Evolutionary conservation across 2,888 invertebrate genomes (phyloP), one percentile per base, ranked within the genome.

Genomic region (Chydorus sphaericus): DNA sequence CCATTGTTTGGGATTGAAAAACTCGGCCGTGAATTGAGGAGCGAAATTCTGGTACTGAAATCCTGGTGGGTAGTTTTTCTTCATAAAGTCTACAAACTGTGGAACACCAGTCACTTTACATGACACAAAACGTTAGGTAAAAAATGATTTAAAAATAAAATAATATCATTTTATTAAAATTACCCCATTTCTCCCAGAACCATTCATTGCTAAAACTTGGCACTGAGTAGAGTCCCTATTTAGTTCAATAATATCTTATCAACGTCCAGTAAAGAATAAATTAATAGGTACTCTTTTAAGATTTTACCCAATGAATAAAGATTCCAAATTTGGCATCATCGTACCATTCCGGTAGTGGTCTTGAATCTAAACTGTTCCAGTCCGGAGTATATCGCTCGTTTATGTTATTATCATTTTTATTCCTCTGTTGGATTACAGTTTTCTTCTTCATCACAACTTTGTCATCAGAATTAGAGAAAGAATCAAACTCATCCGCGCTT

Each of bases 21-120:
- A 84, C 68, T 92, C 90, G 0, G 91, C 88, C 1, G 82, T 90
- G 64, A 96, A 94, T 66, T 85, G 79, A 23, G 77, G 77, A 0
- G 83, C 94, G 71, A 96, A 94, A 57, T 94, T 89, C 66, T 90
- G 90, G 70, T 97, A 97, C 0, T 85, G 81, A 65, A 89, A 92
- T 51, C 76, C 78, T 3, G 89, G 88, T 55, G 81, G 82, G 69
- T 87, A 94, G 65, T 88, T 88, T 33, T 80, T 73, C 30, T 77
- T 69, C 87, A 96, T 91, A 67, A 84, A 94, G 0, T 77, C 66
- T 2, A 69, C 66, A 36, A 59, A 57, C 4, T 33, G 23, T 18
- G 55, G 50, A 4, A 37, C 14, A n/a, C 48, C 31, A 1, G 26
- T 33, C 18, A 44, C 48, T 54, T 20, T 6, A 33, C 7, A 26